A percentile compares a stretch with the other conserved stretches of the same genome.
These are phyloP conservation scores for Ameiurus melas DNA, from an alignment of 2,113 vertebrate genomes.

Conservation along the genomic window DNA sequence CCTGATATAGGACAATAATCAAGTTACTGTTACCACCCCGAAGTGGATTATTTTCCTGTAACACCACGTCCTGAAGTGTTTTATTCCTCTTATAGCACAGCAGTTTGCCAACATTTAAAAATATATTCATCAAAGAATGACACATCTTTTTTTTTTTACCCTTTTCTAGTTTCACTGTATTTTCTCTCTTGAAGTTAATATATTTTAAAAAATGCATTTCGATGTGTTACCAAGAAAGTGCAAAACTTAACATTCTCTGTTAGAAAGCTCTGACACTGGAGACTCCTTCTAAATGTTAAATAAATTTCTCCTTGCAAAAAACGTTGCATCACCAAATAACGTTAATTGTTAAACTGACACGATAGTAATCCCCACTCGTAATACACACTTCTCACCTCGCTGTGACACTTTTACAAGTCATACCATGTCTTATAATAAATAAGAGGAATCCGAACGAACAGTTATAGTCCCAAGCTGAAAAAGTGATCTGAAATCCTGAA, in stretches of 20 bases:
- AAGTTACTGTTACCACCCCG: background rate
- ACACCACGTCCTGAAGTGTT: background rate
- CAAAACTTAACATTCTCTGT: background rate
- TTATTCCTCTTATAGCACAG: background rate
- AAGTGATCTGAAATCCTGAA: slow-evolving; percentile 55
- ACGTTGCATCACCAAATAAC: background rate
- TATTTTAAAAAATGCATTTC: background rate
- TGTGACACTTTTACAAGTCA: background rate
- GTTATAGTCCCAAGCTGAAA: slow-evolving; percentile 48
- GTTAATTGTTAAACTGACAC: background rate
- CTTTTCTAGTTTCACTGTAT: background rate
- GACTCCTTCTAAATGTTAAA: background rate
- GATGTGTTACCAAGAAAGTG: background rate
- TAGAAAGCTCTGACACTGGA: background rate
- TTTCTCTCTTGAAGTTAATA: background rate
- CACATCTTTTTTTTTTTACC: background rate
- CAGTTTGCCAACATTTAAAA: too few species aligned
- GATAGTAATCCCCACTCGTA: background rate
- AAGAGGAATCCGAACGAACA: background rate
- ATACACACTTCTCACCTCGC: background rate
- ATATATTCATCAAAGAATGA: too few species aligned
- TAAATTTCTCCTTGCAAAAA: background rate
- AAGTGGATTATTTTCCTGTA: background rate
- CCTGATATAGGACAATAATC: background rate
- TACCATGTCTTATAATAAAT: background rate